phyloP scores from a whole-genome alignment of 2,797 vertebrate species.

The Diceros bicornis region DNA sequence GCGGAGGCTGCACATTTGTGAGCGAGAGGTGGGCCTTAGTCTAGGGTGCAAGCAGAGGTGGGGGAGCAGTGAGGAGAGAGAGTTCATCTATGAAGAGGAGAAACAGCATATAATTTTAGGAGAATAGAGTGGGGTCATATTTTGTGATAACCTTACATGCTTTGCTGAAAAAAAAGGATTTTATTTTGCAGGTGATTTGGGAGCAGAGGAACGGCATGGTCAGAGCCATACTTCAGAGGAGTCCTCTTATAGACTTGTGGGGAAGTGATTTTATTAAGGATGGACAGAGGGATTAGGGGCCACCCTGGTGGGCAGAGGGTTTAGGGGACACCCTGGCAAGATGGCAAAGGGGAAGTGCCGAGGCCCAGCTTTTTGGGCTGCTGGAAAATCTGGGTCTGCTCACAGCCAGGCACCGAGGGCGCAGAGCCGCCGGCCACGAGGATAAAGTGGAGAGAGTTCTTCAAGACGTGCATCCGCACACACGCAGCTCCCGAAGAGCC shows the following conservation, averaged over 20 bases:
- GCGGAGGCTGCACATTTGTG: neutral
- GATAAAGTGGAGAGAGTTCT: neutral
- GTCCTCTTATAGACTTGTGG: neutral
- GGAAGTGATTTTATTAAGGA: neutral
- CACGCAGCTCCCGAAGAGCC: conserved; percentile 30
- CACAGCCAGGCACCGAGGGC: neutral
- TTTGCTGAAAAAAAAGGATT: neutral
- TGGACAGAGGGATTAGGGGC: neutral
- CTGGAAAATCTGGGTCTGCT: neutral
- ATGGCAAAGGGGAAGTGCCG: neutral
- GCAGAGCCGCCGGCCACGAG: neutral
- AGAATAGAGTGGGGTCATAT: too few relatives aligned
- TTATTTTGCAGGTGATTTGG: neutral
- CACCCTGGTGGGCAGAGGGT: too few relatives aligned
- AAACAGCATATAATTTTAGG: neutral
- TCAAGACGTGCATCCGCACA: neutral
- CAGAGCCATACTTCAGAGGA: neutral
- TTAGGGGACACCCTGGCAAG: neutral
- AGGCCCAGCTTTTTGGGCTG: neutral
- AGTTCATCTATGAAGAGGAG: neutral
- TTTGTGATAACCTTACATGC: neutral
- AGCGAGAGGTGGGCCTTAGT: neutral
- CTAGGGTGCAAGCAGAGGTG: too few relatives aligned
- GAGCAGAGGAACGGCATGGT: neutral
- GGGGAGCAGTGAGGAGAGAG: rapidly evolving